phyloP scores from a whole-genome alignment of 2,797 vertebrate species.

The Aselliscus stoliczkanus region DNA sequence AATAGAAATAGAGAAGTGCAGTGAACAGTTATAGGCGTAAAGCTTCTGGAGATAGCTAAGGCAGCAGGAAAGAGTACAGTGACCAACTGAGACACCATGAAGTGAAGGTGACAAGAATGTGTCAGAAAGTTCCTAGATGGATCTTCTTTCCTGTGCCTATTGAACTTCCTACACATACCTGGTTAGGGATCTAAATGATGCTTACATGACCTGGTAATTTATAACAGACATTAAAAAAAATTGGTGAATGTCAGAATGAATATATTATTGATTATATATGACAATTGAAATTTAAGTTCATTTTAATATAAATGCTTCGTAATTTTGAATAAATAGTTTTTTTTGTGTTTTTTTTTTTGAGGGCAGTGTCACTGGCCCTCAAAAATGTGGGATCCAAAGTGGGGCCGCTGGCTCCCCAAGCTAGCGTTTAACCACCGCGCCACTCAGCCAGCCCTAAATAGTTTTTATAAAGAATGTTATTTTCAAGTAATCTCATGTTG shows the following conservation, averaged over 20 bases:
- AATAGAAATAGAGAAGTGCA: not conserved
- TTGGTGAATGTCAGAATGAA: not conserved
- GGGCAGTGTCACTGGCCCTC: no score
- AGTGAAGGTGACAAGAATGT: not conserved
- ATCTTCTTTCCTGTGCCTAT: not conserved
- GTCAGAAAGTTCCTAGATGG: not conserved
- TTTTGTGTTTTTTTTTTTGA: no score
- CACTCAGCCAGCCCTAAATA: no score
- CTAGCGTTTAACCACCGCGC: no score
- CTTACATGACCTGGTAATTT: not conserved
- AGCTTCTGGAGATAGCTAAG: not conserved
- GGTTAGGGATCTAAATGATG: not conserved
- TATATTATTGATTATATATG: not conserved
- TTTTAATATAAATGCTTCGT: not conserved
- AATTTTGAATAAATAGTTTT: not conserved
- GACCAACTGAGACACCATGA: not conserved
- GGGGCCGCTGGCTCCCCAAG: no score
- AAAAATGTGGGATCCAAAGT: no score
- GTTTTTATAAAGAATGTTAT: conserved; percentile 2
- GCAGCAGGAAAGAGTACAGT: not conserved
- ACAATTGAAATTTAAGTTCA: not conserved
- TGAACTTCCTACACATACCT: not conserved
- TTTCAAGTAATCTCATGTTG: not conserved
- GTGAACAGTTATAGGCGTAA: not conserved
- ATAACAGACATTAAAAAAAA: not conserved